Evolutionary conservation across 2,113 vertebrate species (phyloP).

Genomic region (Vicugna pacos): DNA sequence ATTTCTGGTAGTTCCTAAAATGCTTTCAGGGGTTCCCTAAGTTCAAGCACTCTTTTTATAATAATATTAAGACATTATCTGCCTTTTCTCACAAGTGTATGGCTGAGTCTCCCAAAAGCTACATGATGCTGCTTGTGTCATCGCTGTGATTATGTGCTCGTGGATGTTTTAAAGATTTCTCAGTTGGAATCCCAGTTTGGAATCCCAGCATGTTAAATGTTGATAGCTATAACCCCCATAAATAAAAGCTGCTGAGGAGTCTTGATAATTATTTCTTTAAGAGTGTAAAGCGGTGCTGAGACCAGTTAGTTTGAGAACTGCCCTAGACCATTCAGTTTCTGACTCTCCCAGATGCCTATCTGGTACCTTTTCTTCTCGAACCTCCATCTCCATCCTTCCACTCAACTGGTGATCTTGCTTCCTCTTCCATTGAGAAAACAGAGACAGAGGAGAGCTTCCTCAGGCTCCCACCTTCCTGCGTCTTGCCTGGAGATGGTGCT

Average conservation of each 20-base stretch:
- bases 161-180: background rate
- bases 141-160: background rate
- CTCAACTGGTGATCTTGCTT: background rate
- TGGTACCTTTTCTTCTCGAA: background rate
- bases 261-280: background rate
- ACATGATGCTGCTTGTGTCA: background rate
- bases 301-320: background rate
- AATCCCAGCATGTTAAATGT: background rate
- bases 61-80: background rate
- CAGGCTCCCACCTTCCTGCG: background rate
- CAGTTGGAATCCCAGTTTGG: background rate
- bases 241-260: background rate
- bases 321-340: background rate
- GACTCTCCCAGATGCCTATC: background rate
- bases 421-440: background rate
- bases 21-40: background rate
- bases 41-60: background rate
- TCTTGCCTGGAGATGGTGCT: background rate
- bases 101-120: background rate
- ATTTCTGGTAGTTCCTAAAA: background rate
- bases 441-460: background rate
- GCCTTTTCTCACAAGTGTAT: background rate
- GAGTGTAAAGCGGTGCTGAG: background rate
- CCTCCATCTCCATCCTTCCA: background rate
- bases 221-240: background rate